phyloP scores from a whole-genome alignment of 2,113 vertebrate species.

The Mustelus asterias region DNA sequence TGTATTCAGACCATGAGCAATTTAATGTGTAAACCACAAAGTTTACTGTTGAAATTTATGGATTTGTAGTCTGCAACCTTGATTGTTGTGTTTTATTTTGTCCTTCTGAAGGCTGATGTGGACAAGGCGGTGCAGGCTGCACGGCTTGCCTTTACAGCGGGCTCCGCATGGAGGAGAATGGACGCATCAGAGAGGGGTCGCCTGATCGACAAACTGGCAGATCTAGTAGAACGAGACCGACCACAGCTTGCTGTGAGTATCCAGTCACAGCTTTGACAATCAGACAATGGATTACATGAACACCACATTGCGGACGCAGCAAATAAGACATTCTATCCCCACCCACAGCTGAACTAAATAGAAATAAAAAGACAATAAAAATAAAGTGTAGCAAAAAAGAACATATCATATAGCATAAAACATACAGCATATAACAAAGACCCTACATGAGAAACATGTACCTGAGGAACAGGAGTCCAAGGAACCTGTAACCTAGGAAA shows the following conservation, averaged over 20 bases:
- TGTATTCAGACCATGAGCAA: background rate
- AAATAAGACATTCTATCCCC: background rate
- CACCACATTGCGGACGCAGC: background rate
- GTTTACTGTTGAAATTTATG: background rate
- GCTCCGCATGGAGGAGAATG: constrained; percentile 90
- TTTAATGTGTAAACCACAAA: background rate
- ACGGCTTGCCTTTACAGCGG: constrained; percentile 81
- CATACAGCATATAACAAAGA: background rate
- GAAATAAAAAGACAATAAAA: background rate
- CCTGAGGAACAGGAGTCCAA: background rate
- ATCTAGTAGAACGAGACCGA: constrained; percentile 91
- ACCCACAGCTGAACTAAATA: background rate
- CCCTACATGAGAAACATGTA: background rate
- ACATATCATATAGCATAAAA: background rate
- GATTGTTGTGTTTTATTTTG: background rate
- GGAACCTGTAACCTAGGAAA: background rate
- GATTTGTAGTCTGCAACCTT: background rate
- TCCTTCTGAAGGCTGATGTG: constrained; percentile 69
- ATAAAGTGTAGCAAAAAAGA: background rate
- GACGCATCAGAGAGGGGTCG: constrained; percentile 89
- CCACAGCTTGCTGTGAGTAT: constrained; percentile 79
- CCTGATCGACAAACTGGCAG: constrained; percentile 85
- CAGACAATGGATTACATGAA: background rate
- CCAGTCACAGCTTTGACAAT: background rate
- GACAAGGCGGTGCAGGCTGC: constrained; percentile 92